phyloP scores from a whole-genome alignment of 2,113 vertebrate species.

The Cranoglanis bouderius region DNA sequence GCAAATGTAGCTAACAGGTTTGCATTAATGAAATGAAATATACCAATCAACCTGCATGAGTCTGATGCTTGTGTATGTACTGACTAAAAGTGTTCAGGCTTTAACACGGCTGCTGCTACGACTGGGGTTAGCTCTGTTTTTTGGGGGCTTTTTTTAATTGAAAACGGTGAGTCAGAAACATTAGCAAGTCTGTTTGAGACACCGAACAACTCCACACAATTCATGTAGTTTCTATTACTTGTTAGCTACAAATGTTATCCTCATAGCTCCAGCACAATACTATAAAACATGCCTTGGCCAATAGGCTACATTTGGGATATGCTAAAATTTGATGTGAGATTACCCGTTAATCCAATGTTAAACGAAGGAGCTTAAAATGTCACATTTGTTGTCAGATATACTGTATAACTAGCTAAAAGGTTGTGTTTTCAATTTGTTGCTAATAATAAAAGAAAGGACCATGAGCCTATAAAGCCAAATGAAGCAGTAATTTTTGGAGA shows the following conservation, averaged over 20 bases:
- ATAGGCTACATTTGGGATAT: too few species aligned
- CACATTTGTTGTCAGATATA: neutral
- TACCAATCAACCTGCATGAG: neutral
- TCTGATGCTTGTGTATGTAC: neutral
- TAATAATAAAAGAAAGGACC: too few species aligned
- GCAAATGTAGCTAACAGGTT: neutral
- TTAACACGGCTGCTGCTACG: neutral
- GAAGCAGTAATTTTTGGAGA: too few species aligned
- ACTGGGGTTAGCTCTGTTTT: neutral
- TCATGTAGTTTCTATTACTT: neutral
- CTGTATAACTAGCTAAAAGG: too few species aligned
- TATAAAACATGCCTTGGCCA: too few species aligned
- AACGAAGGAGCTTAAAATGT: too few species aligned
- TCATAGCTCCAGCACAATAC: neutral
- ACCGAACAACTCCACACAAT: neutral
- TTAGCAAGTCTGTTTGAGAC: neutral
- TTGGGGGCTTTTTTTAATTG: neutral
- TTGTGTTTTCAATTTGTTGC: too few species aligned
- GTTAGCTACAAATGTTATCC: neutral
- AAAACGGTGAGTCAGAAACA: neutral
- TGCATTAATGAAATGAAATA: neutral
- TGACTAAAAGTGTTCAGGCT: neutral
- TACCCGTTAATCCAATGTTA: too few species aligned
- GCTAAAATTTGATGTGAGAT: too few species aligned
- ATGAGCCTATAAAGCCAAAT: too few species aligned